These are phyloP conservation scores for Sceloporus tristichus DNA, from an alignment of 2,113 vertebrate genomes.

Conservation along the genomic window DNA sequence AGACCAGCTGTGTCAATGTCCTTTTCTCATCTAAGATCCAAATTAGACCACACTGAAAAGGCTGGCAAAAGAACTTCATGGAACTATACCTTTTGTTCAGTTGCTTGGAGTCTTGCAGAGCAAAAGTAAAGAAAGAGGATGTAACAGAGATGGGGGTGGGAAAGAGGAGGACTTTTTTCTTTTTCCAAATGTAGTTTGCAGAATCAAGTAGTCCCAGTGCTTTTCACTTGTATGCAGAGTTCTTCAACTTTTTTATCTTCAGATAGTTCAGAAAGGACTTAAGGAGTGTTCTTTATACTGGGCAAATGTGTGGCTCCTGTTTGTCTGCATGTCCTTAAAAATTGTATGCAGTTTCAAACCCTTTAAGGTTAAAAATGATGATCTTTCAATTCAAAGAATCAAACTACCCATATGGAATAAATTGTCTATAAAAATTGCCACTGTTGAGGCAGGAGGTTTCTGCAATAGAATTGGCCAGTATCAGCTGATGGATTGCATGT, in stretches of 20 bases:
- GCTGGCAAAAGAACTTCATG: conserved; percentile 16
- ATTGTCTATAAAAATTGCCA: neutral
- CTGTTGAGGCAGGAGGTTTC: neutral
- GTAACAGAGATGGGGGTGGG: neutral
- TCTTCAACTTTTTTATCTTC: neutral
- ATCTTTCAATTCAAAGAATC: neutral
- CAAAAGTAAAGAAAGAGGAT: conserved; percentile 13
- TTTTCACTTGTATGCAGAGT: neutral
- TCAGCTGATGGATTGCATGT: too few species aligned
- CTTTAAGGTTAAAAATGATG: neutral
- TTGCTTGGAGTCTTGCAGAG: neutral
- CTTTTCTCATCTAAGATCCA: conserved; percentile 9
- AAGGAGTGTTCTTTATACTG: neutral
- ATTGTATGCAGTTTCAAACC: neutral
- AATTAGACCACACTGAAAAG: conserved; percentile 22
- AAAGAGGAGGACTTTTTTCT: neutral
- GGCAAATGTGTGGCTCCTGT: neutral
- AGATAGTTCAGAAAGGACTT: neutral
- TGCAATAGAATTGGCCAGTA: neutral
- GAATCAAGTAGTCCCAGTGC: neutral
- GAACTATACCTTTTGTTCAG: conserved; percentile 20
- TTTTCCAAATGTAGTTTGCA: neutral
- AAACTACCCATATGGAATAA: neutral
- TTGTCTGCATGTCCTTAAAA: neutral
- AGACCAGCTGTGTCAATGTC: neutral